Base-by-base conservation (phyloP, 2,113 vertebrate species). In the Poecilia latipinna region DNA sequence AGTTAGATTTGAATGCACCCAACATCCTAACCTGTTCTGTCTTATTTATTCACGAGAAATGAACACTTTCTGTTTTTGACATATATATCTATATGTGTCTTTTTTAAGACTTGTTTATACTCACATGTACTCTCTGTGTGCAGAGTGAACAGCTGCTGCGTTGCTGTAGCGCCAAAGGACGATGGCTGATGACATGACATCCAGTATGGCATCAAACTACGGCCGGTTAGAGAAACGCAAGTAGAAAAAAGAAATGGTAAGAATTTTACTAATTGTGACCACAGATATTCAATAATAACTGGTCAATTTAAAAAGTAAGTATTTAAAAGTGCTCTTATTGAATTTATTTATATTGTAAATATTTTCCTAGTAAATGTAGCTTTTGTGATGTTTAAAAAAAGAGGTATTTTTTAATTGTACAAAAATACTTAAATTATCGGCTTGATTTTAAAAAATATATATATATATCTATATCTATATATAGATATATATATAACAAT, bases 101-200 rank as follows among this genome's bases (percentile, higher is more conserved):
- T 15, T 5, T 31, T 28, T 31, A 2, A 10, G 13, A 32, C 48
- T 33, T 26, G 67, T 73, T 54, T 35, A 62, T 90, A 98, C 97
- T 99, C 91, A 99, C 98, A 99, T 94, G 82, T 98, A 97, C 85
- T 99, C 98, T 88, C 97, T 95, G 89, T 98, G 96, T 0, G 98
- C 98, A 8, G 97, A 99, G 91, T 99, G 98, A 62, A 99, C 97
- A 1, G 98, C 98, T 0, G 98, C 97, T 1, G 98, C 98, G 0
- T 99, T 99, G 95, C 96, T 98, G 90, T 99, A 99, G 77, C 98
- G 97, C 98, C 98, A 99, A 64, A 99, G 73, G 86, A 99, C 98
- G 37, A 99, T 99, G 35, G 94, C 94, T 1, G 98, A 99, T 0
- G 98, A 99, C 87, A 99, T 88, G 77, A 99, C 97, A 3, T 99